Conservation (phyloP, 2,797 vertebrate species). For the Melanotaenia maccullochi region DNA sequence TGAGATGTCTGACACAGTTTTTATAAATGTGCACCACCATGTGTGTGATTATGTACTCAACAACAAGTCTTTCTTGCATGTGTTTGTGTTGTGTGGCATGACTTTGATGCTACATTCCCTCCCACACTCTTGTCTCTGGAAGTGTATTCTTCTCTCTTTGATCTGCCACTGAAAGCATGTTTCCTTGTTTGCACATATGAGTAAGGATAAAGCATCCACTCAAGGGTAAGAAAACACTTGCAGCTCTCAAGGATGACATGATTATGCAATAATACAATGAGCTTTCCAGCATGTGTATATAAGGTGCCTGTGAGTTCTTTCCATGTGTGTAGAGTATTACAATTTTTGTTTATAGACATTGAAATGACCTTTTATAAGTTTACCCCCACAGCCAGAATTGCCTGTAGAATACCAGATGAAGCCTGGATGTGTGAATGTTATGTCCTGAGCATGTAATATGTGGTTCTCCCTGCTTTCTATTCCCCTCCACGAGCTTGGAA, state of each 20-base stretch:
- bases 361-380: slow-evolving; percentile 74
- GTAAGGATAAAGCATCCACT: slow-evolving; percentile 17
- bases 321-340: slow-evolving; percentile 39
- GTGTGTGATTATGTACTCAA: slow-evolving; percentile 32
- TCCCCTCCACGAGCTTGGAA: slow-evolving; percentile 56
- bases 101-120: slow-evolving; percentile 41
- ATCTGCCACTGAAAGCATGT: slow-evolving; percentile 68
- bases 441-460: slow-evolving; percentile 75
- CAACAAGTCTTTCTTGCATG: slow-evolving; percentile 64
- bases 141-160: slow-evolving; percentile 30
- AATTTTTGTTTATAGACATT: slow-evolving; percentile 51
- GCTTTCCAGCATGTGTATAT: slow-evolving; percentile 55
- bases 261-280: slow-evolving; percentile 16
- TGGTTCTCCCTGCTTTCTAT: slow-evolving; percentile 55
- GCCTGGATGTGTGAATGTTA: slow-evolving; percentile 60
- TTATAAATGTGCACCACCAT: slow-evolving; percentile 48
- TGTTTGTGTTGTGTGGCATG: slow-evolving; percentile 68
- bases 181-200: slow-evolving; percentile 27
- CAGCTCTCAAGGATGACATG: slow-evolving; percentile 36
- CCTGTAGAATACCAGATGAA: slow-evolving; percentile 67
- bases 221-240: slow-evolving; percentile 33
- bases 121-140: slow-evolving; percentile 35
- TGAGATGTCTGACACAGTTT: slow-evolving; percentile 14
- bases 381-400: slow-evolving; percentile 60
- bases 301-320: slow-evolving; percentile 58